A percentile compares a stretch with the other conserved stretches of the same genome.
Conservation (phyloP, 2,113 vertebrate species). For the Nannospalax galili region DNA sequence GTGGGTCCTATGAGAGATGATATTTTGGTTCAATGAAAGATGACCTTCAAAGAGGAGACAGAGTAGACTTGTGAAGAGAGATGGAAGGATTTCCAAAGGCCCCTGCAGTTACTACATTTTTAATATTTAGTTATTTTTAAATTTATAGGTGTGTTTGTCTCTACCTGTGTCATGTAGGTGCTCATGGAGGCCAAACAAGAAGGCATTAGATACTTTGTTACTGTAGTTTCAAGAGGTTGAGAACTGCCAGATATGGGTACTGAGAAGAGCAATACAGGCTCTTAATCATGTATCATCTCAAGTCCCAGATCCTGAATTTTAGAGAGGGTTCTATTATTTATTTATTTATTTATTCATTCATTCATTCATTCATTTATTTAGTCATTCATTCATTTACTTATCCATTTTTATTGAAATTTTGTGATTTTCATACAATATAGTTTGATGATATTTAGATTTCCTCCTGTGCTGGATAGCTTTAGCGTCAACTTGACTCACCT, state of each 20-base stretch:
- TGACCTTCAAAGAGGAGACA: neutral
- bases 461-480: no score
- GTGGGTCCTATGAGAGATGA: neutral
- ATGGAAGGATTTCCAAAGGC: neutral
- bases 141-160: neutral
- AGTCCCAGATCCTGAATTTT: neutral
- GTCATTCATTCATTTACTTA: no score
- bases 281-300: neutral
- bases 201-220: neutral
- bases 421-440: no score
- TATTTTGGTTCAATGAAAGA: neutral
- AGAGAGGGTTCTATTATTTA: neutral
- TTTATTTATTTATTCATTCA: no score
- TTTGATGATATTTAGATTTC: no score
- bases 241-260: neutral
- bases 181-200: neutral
- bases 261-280: neutral
- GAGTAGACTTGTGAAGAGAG: neutral
- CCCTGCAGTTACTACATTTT: neutral
- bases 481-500: no score
- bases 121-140: no score
- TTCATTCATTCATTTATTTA: no score
- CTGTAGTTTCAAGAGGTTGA: neutral
- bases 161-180: neutral
- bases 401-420: no score